Base-by-base conservation (phyloP, 2,888 invertebrate genomes). In the Halictus ligatus region DNA sequence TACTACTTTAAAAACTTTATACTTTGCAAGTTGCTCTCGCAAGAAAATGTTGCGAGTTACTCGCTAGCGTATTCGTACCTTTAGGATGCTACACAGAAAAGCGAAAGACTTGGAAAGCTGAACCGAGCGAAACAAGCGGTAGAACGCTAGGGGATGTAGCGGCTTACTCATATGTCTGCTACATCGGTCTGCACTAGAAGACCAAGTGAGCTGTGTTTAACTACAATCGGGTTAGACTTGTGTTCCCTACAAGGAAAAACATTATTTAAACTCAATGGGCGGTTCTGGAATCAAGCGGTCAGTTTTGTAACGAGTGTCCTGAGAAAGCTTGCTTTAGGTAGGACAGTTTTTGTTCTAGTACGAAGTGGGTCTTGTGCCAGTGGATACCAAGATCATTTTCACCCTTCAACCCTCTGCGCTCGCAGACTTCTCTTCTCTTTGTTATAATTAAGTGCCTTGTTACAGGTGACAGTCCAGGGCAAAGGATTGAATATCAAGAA, bases 211-310 rank as follows among this genome's bases (percentile, higher is more conserved):
- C 85, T 82, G 90, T 87, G 89, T 89, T 87, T 91, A 91, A 91
- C 84, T 90, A 90, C 84, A 90, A 90, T 91, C 90, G 78, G 89
- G 87, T 89, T 92, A 92, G 87, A 92, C 92, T 92, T 92, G 92
- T 90, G 92, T 92, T 88, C 91, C 91, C 92, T 92, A 92, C 78
- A 92, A 91, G 90, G 90, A 92, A 89, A 91, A 91, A 91, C 71
- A 91, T 88, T 83, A 87, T 90, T 90, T 87, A 88, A 84, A 87
- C 78, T 85, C 80, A 25, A 80, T 54, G 80, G 64, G 71, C 25
- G 29, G 54, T 76, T 67, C 54, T 75, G 50, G 75, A 64, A 72
- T 25, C 35, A 84, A 80, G 74, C 75, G 8, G 35, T 64, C 54
- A 35, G 40, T 71, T 75, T 79, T 60, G 67, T 71, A 58, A 80